Evolutionary conservation across 2,113 vertebrate genomes (phyloP), one percentile per base, ranked within the genome.

Genomic region (Guaruba guarouba): DNA sequence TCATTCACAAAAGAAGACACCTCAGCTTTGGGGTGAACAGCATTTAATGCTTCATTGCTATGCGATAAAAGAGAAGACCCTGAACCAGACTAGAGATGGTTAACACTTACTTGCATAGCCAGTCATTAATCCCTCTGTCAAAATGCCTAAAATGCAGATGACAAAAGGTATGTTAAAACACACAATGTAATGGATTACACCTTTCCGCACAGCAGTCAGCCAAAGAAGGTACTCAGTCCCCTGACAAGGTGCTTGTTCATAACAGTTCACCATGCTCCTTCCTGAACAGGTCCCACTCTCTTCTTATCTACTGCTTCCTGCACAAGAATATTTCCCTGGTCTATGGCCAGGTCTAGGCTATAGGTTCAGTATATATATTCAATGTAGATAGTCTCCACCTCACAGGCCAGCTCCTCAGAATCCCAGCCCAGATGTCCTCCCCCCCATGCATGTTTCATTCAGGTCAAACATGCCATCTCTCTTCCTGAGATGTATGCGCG

Each of bases 61-160:
- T 19, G 25, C 8, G 28, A 39, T 23, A 37, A 18, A 79, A 44
- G 43, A 54, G 61, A 61, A 64, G 51, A 52, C 10, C 33, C 61
- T 37, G 11, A 37, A 14, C 27, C 55, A 67, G 70, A 24, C 17
- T 7, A 9, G 33, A 59, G 54, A 19, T 0, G 3, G 3, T 54
- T 4, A 3, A 25, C 62, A 98, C 98, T 98, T 98, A 99, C 99
- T 99, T 99, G 99, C 99, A 99, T 13, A 99, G 98, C 99, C 99
- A 99, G 79, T 99, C 99, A 1, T 99, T 99, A 94, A 99, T 99
- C 61, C 99, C 99, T 95, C 99, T 97, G 97, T 99, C 99, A 71
- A 99, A 99, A 96, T 99, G 99, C 79, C 99, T 99, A 66, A 37
- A 94, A 98, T 5, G 62, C 41, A 29, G 90, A 77, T n/a, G 17